A percentile compares a stretch with the other conserved stretches of the same genome.
These are phyloP conservation scores for Silurus lanzhouensis DNA, from an alignment of 2,797 vertebrate species.

Conservation along the genomic window DNA sequence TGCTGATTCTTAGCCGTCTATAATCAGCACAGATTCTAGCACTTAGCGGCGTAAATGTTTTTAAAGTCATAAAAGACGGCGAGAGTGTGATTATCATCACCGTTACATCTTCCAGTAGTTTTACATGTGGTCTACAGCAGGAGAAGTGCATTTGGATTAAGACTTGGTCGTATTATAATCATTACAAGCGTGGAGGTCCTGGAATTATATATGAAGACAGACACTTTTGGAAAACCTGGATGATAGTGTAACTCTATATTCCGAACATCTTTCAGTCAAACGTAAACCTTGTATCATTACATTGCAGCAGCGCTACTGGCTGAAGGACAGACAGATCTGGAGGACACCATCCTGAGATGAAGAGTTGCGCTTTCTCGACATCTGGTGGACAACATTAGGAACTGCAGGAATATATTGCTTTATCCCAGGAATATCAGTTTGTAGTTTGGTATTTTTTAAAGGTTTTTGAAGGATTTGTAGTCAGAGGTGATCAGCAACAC, in stretches of 20 bases:
- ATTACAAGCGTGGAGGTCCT: not conserved
- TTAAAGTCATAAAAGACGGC: not conserved
- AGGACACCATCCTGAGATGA: conserved; percentile 25
- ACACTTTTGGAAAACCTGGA: not conserved
- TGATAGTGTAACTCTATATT: not conserved
- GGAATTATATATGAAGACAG: not conserved
- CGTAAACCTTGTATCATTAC: conserved; percentile 1
- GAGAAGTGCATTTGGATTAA: not conserved
- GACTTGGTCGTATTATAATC: not conserved
- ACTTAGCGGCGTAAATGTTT: too few relatives aligned
- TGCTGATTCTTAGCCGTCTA: not conserved
- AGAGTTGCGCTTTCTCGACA: conserved; percentile 39
- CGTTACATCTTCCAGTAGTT: not conserved
- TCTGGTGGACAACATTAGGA: conserved; percentile 47
- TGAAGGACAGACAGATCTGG: conserved; percentile 53
- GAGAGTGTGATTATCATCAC: not conserved
- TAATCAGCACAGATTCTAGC: too few relatives aligned
- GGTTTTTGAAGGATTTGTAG: too few relatives aligned
- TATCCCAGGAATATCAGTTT: not conserved
- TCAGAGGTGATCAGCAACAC: too few relatives aligned
- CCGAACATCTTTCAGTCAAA: not conserved
- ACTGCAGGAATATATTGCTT: conserved; percentile 16
- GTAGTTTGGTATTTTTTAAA: too few relatives aligned
- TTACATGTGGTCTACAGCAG: not conserved
- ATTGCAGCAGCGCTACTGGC: conserved; percentile 62